phyloP scores from a whole-genome alignment of 2,113 vertebrate species.

The Thamnaconus septentrionalis region DNA sequence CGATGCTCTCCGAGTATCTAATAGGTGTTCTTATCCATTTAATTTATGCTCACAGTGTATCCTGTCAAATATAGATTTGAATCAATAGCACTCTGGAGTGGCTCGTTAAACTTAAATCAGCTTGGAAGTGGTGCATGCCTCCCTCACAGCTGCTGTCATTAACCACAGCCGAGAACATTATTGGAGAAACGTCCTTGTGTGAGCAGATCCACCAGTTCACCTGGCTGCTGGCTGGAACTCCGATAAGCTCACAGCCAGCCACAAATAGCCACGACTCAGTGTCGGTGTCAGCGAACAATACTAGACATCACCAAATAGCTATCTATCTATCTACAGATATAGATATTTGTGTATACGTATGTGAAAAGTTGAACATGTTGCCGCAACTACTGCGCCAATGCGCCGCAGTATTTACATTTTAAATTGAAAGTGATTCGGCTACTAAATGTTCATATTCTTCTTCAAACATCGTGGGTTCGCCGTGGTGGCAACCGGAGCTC shows the following conservation, averaged over 20 bases:
- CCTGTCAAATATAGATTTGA: constrained; percentile 84
- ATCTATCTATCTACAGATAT: too few relatives aligned
- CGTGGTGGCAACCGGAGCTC: too few relatives aligned
- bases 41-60: constrained; percentile 80
- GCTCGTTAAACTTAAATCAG: constrained; percentile 84
- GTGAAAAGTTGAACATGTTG: too few relatives aligned
- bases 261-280: constrained; percentile 21
- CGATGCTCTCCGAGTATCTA: constrained; percentile 65
- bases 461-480: too few relatives aligned
- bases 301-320: too few relatives aligned
- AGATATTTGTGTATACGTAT: neutral
- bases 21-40: constrained; percentile 78
- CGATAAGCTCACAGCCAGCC: constrained; percentile 25
- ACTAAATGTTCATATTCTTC: too few relatives aligned
- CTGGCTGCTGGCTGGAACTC: constrained; percentile 45
- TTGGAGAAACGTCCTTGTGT: constrained; percentile 78
- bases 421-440: too few relatives aligned
- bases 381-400: too few relatives aligned
- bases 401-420: too few relatives aligned
- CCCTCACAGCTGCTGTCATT: constrained; percentile 81
- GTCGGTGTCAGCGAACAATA: neutral
- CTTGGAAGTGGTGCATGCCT: constrained; percentile 80
- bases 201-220: constrained; percentile 64
- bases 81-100: constrained; percentile 82
- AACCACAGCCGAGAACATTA: constrained; percentile 77